Base-by-base conservation (phyloP, 2,888 invertebrate species). In the Silvanus unidentatus region DNA sequence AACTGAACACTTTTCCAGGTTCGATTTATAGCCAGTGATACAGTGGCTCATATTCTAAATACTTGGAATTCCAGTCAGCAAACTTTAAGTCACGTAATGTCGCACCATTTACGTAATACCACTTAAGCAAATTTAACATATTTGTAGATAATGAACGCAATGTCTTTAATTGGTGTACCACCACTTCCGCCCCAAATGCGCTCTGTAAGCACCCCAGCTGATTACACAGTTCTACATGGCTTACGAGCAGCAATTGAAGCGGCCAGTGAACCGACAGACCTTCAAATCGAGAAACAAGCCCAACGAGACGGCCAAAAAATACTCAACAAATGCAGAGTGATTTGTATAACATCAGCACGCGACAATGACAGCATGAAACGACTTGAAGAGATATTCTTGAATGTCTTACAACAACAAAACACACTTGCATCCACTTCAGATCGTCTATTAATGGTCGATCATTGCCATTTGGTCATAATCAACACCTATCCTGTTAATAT, bases 401-500 rank as follows among this genome's bases (percentile, higher is more conserved):
- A 85, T 45, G 85, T 88, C 1, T 70, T 96, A 12, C 72, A 83
- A 10, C 86, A 89, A 62, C 88, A 92, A 62, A 96, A 95, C 69
- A 86, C 81, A 58, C 65, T 79, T 22, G 81, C 82, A 2, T 67
- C 76, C 1, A 72, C 75, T 1, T 77, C 80, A 2, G 82, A 84
- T 53, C 82, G 86, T 58, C 72, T 84, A 39, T 73, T 93, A 50
- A 78, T 84, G 0, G 83, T 96, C 50, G 84, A 91, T 65, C 86
- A 89, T 69, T 93, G 93, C 63, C 93, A 96, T 70, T 75, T 97
- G 58, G 88, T 94, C 0, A 82, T 96, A 44, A 79, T 97, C 29
- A 94, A 95, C 70, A 83, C 93, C 8, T 88, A 86, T 55, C 93
- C 95, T 1, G 79, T 88, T 52, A 88, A 85, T 55, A 81, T 84